A percentile compares a stretch with the other conserved stretches of the same genome.
These are phyloP conservation scores for Silurus lanzhouensis DNA, from an alignment of 2,797 vertebrate species.

Conservation along the genomic window DNA sequence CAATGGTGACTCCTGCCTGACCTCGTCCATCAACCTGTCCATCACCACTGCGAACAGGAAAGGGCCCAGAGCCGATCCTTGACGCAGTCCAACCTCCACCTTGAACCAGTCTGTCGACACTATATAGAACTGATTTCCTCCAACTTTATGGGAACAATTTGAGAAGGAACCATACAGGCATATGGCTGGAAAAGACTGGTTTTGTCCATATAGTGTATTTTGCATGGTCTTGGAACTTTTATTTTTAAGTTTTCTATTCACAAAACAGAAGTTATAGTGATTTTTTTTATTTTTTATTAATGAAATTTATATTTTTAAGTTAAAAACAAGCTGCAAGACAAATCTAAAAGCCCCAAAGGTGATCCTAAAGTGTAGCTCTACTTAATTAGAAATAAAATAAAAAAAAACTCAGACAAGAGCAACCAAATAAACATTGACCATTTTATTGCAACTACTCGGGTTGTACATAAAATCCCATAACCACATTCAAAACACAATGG, in stretches of 20 bases:
- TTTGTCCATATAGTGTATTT: too few relatives aligned
- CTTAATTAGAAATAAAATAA: neutral
- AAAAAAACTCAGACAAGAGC: neutral
- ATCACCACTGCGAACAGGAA: too few relatives aligned
- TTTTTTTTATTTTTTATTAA: neutral
- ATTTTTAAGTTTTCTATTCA: neutral
- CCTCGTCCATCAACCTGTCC: too few relatives aligned
- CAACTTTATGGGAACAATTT: too few relatives aligned
- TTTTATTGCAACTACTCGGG: constrained; percentile 49
- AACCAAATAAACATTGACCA: neutral
- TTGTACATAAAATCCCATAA: constrained; percentile 34
- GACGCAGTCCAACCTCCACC: too few relatives aligned
- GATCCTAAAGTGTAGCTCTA: neutral
- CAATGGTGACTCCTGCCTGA: too few relatives aligned
- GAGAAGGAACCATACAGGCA: too few relatives aligned
- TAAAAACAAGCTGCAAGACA: neutral
- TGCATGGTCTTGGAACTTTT: neutral
- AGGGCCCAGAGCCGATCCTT: too few relatives aligned
- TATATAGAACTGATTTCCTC: too few relatives aligned
- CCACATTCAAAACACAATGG: constrained; percentile 23
- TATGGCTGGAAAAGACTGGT: too few relatives aligned
- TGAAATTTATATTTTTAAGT: neutral
- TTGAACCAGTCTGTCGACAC: too few relatives aligned
- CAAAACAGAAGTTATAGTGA: neutral
- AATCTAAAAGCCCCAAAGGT: neutral